Percentiles rank a stretch among this genome's conserved stretches.
phyloP scores from a whole-genome alignment of 2,888 invertebrate genomes.

The Synanthedon formicaeformis region DNA sequence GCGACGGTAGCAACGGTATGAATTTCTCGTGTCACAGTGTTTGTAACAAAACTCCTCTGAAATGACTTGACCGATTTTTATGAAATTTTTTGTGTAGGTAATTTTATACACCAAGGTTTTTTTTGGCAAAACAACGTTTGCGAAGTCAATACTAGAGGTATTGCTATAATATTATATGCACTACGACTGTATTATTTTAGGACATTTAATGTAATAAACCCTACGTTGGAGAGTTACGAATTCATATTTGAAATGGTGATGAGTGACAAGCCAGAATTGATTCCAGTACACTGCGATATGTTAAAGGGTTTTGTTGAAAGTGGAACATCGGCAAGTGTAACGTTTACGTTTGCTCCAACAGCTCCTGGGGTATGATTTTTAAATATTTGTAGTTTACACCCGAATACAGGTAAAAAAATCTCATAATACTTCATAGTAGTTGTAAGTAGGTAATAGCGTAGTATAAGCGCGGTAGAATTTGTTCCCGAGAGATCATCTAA shows the following conservation, averaged over 20 bases:
- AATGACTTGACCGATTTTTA: too few relatives aligned
- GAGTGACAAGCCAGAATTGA: conserved; percentile 45
- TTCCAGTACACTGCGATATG: conserved; percentile 71
- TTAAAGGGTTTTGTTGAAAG: conserved; percentile 71
- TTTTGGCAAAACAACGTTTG: too few relatives aligned
- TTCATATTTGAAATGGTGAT: conserved; percentile 70
- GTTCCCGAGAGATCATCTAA: too few relatives aligned
- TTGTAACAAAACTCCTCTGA: too few relatives aligned
- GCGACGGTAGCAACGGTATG: too few relatives aligned
- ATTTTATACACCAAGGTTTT: too few relatives aligned
- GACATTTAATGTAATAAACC: conserved; percentile 75
- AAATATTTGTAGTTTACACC: background rate
- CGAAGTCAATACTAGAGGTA: background rate
- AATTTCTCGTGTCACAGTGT: too few relatives aligned
- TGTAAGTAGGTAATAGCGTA: too few relatives aligned
- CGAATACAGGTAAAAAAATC: background rate
- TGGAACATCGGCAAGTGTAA: conserved; percentile 70
- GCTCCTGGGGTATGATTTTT: conserved; percentile 56
- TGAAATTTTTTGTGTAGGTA: background rate
- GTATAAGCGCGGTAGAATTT: too few relatives aligned
- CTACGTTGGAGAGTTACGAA: conserved; percentile 71
- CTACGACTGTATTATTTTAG: conserved; percentile 36
- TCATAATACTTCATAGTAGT: too few relatives aligned
- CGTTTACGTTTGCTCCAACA: conserved; percentile 74
- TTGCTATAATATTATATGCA: background rate